Conservation (phyloP, 1,140 invertebrate genomes). For the Stegodyphus mimosarum region DNA sequence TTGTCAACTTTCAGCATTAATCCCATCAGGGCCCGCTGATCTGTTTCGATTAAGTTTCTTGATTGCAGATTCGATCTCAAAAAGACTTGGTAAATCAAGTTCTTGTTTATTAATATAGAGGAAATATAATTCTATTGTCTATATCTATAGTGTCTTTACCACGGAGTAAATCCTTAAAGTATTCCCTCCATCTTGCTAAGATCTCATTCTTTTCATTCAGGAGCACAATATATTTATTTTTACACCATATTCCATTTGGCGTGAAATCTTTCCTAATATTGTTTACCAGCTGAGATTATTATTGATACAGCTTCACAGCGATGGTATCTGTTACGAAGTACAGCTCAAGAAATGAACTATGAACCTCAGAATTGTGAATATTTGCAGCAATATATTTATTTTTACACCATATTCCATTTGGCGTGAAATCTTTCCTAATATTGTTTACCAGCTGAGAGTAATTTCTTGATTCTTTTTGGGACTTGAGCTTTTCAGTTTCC, state of each 20-base stretch:
- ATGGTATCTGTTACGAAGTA: too few relatives aligned
- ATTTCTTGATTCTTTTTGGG: slow-evolving; percentile 39
- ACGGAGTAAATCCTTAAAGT: background rate
- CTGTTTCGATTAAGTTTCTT: background rate
- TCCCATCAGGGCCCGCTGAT: background rate
- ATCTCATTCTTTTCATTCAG: background rate
- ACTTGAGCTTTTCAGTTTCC: slow-evolving; percentile 35
- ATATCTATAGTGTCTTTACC: background rate
- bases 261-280: slow-evolving; percentile 3
- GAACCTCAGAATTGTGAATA: too few relatives aligned
- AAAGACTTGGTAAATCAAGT: background rate
- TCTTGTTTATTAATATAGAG: background rate
- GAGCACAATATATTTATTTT: too few relatives aligned
- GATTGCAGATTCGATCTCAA: background rate
- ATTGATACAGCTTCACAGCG: too few relatives aligned
- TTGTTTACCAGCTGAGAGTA: slow-evolving; percentile 21
- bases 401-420: too few relatives aligned
- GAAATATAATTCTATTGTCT: background rate
- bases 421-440: background rate
- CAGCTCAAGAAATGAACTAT: too few relatives aligned
- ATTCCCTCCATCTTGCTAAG: background rate
- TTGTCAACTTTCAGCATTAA: background rate
- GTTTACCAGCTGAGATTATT: slow-evolving; percentile 10
- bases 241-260: too few relatives aligned
- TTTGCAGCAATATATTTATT: too few relatives aligned